Evolutionary conservation across 1,140 invertebrate genomes (phyloP).

Genomic region (Cryptotermes secundus): DNA sequence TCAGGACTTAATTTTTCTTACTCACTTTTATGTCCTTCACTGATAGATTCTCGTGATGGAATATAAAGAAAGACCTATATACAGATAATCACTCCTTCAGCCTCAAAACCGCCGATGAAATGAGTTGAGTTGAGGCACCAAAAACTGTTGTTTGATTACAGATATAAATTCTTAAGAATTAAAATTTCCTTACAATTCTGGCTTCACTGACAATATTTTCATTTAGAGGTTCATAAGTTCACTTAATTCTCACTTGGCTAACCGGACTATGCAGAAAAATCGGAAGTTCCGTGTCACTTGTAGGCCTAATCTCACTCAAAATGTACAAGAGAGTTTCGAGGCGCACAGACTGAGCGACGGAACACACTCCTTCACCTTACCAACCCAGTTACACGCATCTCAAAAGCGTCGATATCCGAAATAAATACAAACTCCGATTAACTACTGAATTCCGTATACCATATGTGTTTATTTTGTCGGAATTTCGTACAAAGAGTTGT

Average conservation of each 20-base stretch:
- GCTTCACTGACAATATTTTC: background rate
- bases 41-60: too few species aligned
- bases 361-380: background rate
- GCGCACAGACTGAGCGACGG: background rate
- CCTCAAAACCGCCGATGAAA: too few species aligned
- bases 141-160: too few species aligned
- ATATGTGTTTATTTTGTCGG: background rate
- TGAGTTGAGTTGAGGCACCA: too few species aligned
- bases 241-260: background rate
- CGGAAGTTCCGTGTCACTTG: background rate
- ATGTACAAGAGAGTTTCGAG: background rate
- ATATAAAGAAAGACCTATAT: too few species aligned
- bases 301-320: background rate
- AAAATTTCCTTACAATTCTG: too few species aligned
- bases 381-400: background rate
- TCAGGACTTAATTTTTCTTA: too few species aligned
- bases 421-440: background rate
- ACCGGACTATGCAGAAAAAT: background rate
- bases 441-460: background rate
- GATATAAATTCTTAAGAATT: too few species aligned
- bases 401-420: background rate
- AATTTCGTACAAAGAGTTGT: background rate
- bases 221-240: background rate
- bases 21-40: too few species aligned
- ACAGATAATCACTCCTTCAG: too few species aligned